Evolutionary conservation across 2,888 invertebrate species (phyloP), one percentile per base, ranked within the genome.

Genomic region (Lysandra bellargus): DNA sequence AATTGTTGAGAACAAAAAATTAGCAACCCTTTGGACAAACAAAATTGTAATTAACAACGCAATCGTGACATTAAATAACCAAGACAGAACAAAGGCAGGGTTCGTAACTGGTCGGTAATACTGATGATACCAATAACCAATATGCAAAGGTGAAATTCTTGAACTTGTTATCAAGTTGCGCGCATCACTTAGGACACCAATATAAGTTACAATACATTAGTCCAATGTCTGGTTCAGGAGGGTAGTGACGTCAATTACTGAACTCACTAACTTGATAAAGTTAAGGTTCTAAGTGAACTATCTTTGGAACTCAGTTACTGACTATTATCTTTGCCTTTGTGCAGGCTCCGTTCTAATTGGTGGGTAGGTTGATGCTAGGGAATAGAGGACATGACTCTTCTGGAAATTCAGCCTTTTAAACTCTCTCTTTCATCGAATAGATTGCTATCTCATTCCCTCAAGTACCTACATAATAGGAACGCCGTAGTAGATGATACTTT

Each of bases 251-350:
- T 92, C 90, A 92, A 93, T 94, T 93, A 93, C 87, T 89, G 87
- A 89, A 92, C 92, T 94, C 93, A 94, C 92, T 92, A 89, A 92
- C 91, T 92, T 93, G 93, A 93, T 92, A 92, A 93, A 93, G 91
- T 93, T 90, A 92, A 90, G 79, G 92, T 82, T 89, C 90, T 91
- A 94, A 94, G 94, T 94, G 94, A 94, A 93, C 93, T 94, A 94
- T 94, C 94, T 94, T 94, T 88, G 84, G 88, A 93, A 93, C 92
- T 93, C 90, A 93, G 94, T 94, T 94, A 90, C 93, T 92, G 94
- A 92, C 94, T 93, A 94, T 94, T 94, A 94, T 94, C 93, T 92
- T 89, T 91, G 93, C 93, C 94, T 94, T 94, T 94, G 94, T 94
- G 92, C 91, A 85, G 83, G 91, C 90, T 87, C 88, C 87, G 88